Evolutionary conservation across 2,113 vertebrate species (phyloP).

Genomic region (Plecturocebus donacophilus): DNA sequence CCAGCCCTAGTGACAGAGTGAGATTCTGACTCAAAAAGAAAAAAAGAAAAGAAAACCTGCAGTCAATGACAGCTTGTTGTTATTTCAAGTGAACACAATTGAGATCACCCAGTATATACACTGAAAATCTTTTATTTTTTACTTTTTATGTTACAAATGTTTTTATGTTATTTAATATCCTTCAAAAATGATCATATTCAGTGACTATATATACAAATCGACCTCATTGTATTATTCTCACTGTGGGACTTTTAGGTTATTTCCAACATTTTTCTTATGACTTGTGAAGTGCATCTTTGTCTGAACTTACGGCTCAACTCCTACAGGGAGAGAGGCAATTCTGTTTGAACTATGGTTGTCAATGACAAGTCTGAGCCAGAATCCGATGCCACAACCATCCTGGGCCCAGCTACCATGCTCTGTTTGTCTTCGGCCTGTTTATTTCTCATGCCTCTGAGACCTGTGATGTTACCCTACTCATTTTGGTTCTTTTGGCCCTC

Average conservation of each 20-base stretch:
- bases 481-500: background rate
- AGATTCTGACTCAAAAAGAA: too few relatives aligned
- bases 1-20: too few relatives aligned
- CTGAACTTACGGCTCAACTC: background rate
- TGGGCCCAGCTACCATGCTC: fast-evolving
- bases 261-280: background rate
- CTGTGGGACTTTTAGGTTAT: background rate
- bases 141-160: background rate
- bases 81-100: background rate
- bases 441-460: background rate
- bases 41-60: too few relatives aligned
- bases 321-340: background rate
- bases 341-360: background rate
- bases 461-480: background rate
- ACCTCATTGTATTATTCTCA: background rate
- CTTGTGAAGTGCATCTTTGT: background rate
- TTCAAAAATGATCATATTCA: background rate
- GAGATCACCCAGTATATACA: background rate
- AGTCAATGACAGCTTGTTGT: background rate
- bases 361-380: background rate
- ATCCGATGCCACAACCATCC: too few relatives aligned
- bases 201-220: background rate
- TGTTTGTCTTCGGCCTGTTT: background rate
- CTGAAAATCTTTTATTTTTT: background rate
- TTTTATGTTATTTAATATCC: background rate